Percentiles rank a stretch among this genome's conserved stretches.
Conservation (phyloP, 2,113 vertebrate genomes). For the Rhynchomys soricoides region DNA sequence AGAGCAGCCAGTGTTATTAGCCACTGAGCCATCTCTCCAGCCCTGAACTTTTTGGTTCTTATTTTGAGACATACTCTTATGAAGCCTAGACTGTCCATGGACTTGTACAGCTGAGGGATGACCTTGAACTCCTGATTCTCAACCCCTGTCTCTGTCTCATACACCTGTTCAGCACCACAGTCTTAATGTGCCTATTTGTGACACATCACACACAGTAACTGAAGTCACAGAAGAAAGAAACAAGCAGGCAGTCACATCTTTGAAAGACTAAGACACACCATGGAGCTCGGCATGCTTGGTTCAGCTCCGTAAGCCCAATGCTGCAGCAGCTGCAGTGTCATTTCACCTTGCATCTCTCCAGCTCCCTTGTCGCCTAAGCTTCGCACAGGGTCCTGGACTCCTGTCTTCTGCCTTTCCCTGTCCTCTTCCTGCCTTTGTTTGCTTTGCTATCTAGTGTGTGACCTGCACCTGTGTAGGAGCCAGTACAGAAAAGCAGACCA, state of each 20-base stretch:
- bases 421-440: not conserved
- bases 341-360: not conserved
- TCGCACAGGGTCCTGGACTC: not conserved
- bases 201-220: not conserved
- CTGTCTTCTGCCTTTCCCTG: not conserved
- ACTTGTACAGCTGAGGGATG: not conserved
- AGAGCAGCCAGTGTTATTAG: not conserved
- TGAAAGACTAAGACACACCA: not conserved
- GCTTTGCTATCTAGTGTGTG: not conserved
- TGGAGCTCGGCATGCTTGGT: not conserved
- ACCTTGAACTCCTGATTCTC: not conserved
- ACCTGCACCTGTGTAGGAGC: not conserved
- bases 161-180: not conserved
- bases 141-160: not conserved
- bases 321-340: not conserved
- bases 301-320: not conserved
- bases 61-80: not conserved
- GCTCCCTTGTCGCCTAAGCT: not conserved
- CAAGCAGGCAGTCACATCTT: not conserved
- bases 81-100: not conserved
- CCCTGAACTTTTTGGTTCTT: not conserved
- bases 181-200: slow-evolving; percentile 3
- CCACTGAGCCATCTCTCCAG: not conserved
- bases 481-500: not conserved
- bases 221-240: not conserved